Evolutionary conservation across 2,797 vertebrate genomes (phyloP).

Genomic region (Oreochromis mossambicus): DNA sequence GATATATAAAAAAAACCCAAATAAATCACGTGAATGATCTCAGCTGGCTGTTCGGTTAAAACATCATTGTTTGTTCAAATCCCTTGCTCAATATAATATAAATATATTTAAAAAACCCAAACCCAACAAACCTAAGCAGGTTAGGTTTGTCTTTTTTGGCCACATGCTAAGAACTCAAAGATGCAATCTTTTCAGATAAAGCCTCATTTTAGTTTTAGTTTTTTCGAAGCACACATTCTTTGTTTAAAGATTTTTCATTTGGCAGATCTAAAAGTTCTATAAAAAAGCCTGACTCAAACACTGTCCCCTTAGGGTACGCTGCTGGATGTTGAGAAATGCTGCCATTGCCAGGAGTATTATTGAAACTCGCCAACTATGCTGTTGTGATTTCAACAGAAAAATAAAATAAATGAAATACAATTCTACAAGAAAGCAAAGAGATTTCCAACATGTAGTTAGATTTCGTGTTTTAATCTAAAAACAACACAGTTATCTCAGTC

Average conservation of each 20-base stretch:
- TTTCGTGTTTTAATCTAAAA: background rate
- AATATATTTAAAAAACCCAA: background rate
- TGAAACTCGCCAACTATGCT: background rate
- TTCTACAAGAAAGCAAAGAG: background rate
- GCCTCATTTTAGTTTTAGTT: background rate
- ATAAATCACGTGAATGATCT: background rate
- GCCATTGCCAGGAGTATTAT: accelerated
- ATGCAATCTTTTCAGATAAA: background rate
- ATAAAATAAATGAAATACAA: accelerated
- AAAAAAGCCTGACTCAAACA: background rate
- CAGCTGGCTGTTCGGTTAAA: accelerated
- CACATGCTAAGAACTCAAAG: background rate
- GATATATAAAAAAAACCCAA: accelerated
- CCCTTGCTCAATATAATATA: background rate
- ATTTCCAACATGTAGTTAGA: background rate
- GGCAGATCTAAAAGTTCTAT: background rate
- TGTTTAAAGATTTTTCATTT: background rate
- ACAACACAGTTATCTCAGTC: background rate
- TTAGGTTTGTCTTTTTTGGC: background rate
- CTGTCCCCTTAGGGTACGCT: background rate
- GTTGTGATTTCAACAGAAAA: background rate
- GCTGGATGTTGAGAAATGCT: background rate
- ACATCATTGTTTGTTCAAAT: background rate
- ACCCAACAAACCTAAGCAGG: background rate
- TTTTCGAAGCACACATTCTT: background rate